Base-by-base conservation (phyloP, 2,113 vertebrate species). In the Mirounga angustirostris region DNA sequence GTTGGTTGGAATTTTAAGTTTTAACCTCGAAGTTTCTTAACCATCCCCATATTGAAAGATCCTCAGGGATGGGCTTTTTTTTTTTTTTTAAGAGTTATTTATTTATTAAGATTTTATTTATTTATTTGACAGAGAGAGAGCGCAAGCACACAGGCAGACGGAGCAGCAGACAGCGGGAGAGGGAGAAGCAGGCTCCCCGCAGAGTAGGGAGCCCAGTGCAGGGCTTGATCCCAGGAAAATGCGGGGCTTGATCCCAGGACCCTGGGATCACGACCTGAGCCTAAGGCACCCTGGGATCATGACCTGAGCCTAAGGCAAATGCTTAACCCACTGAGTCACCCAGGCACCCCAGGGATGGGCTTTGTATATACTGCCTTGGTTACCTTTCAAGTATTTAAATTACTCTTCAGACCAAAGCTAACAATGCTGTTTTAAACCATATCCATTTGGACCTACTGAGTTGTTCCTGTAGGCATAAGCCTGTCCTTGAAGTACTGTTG, bases 321-420 rank as follows among this genome's bases (percentile, higher is more conserved):
- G 6, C 63, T 65, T 65, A 30, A 65, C 28, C 28, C 63, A 65
- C 28, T 30, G 63, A 65, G 28, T 28, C 63, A 56, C 54, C 54
- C 16, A 56, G 54, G 54, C 54, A 18, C 54, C 5, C 54, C 19
- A 52, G n/a, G 22, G 13, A 58, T 33, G 10, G 1, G 5, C 40
- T 94, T 91, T 33, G 11, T 71, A 5, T 30, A 11, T 52, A 18
- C 28, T 91, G 15, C 36, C 5, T 61, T 69, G 50, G 30, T 93
- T 58, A 63, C 36, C 30, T 69, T 92, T 10, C 46, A 43, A 78
- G n/a, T 46, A 30, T 96, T 89, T 96, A 54, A 43, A 69, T 95
- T 90, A 74, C 26, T 83, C 5, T 95, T 89, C 30, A 69, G 26
- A 86, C 8, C 28, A 78, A 89, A 78, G 52, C 24, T 81, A 56